Percentiles rank a stretch among this genome's conserved stretches.
Evolutionary conservation across 2,888 invertebrate genomes (phyloP).

Genomic region (Aphrophora alni): DNA sequence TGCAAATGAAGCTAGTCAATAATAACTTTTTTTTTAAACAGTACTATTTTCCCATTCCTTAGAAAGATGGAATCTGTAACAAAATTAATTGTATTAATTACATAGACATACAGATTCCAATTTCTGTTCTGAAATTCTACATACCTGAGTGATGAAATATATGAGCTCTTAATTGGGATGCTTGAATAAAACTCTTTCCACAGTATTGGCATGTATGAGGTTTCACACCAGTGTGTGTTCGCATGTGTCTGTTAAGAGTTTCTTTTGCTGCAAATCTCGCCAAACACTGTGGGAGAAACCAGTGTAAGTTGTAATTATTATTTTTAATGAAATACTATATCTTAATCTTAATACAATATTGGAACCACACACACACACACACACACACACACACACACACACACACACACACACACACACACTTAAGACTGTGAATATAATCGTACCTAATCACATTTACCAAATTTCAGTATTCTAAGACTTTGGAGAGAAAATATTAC

Average conservation of each 20-base stretch:
- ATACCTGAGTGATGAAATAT: slow-evolving; percentile 68
- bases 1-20: no score
- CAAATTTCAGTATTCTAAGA: no score
- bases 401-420: no score
- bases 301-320: slow-evolving; percentile 18
- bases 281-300: slow-evolving; percentile 66
- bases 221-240: slow-evolving; percentile 67
- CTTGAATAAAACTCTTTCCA: slow-evolving; percentile 82
- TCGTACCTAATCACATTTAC: no score
- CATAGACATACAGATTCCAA: no score
- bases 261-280: slow-evolving; percentile 83
- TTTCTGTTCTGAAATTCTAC: not conserved
- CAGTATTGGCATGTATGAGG: slow-evolving; percentile 70
- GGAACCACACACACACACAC: no score
- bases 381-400: not conserved
- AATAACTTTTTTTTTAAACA: no score
- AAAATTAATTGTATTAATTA: no score
- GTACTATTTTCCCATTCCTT: no score
- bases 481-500: no score
- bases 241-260: slow-evolving; percentile 77
- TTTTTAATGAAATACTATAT: slow-evolving; percentile 10
- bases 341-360: not conserved
- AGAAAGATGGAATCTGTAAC: no score
- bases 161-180: slow-evolving; percentile 79
- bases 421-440: no score